Conservation (phyloP, 1,140 invertebrate genomes). For the Orchestia grillus region DNA sequence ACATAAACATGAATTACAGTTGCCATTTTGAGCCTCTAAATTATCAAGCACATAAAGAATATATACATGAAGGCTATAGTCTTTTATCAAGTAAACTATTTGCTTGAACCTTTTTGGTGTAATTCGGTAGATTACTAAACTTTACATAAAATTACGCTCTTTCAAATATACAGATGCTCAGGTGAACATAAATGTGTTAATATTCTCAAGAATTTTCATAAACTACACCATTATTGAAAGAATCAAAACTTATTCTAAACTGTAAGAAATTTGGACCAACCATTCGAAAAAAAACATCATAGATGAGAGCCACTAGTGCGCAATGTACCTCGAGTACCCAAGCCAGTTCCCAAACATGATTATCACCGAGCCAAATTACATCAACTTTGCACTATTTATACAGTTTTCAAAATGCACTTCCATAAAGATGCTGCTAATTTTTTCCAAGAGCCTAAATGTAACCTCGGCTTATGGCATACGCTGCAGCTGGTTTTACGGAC, state of each 20-base stretch:
- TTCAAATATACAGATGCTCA: neutral
- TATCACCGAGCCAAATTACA: too few relatives aligned
- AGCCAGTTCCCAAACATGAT: too few relatives aligned
- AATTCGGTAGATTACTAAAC: neutral
- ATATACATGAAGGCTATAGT: neutral
- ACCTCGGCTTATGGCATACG: too few relatives aligned
- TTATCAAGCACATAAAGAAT: neutral
- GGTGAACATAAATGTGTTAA: neutral
- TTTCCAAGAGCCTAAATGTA: too few relatives aligned
- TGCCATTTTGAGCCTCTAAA: neutral
- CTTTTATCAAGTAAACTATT: neutral
- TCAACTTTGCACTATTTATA: too few relatives aligned
- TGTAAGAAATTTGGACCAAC: neutral
- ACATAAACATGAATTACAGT: neutral
- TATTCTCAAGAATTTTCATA: neutral
- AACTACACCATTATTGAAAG: neutral
- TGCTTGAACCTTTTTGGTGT: neutral
- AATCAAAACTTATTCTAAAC: neutral
- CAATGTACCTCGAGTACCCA: too few relatives aligned
- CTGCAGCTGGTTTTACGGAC: too few relatives aligned
- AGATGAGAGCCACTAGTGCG: too few relatives aligned
- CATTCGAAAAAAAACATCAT: too few relatives aligned
- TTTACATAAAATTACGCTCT: neutral
- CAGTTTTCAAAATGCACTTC: too few relatives aligned
- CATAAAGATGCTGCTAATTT: too few relatives aligned